phyloP scores from a whole-genome alignment of 2,888 invertebrate genomes.

The Hypolimnas misippus region DNA sequence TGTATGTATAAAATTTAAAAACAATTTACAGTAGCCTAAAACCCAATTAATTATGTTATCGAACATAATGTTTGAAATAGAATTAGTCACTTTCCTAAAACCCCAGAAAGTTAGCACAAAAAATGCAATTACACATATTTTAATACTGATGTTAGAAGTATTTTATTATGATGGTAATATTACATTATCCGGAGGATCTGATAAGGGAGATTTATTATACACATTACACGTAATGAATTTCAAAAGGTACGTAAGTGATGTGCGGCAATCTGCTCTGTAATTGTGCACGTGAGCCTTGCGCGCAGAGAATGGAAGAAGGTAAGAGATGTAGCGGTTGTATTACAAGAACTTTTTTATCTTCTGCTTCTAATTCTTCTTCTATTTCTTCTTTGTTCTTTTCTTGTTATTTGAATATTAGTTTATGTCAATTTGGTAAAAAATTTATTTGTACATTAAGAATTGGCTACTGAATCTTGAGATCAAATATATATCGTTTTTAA shows the following conservation, averaged over 20 bases:
- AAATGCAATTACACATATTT: not conserved
- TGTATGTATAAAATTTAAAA: no score
- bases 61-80: no score
- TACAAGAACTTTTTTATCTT: not conserved
- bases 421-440: no score
- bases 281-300: slow-evolving; percentile 29
- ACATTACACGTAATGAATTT: slow-evolving; percentile 33
- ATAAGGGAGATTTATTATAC: slow-evolving; percentile 34
- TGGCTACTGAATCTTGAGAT: no score
- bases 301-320: not conserved
- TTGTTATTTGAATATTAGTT: no score
- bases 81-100: no score
- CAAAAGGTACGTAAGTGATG: slow-evolving; percentile 26
- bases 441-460: no score
- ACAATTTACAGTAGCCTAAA: no score
- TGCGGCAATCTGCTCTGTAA: slow-evolving; percentile 29
- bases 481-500: no score
- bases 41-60: no score
- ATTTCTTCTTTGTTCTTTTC: no score
- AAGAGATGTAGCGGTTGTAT: slow-evolving; percentile 5
- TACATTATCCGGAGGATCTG: slow-evolving; percentile 5
- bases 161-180: slow-evolving; percentile 13
- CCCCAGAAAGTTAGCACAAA: no score
- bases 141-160: not conserved
- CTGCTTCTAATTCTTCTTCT: not conserved